Evolutionary conservation across 2,113 vertebrate species (phyloP), one percentile per base, ranked within the genome.

Genomic region (Caracal caracal): DNA sequence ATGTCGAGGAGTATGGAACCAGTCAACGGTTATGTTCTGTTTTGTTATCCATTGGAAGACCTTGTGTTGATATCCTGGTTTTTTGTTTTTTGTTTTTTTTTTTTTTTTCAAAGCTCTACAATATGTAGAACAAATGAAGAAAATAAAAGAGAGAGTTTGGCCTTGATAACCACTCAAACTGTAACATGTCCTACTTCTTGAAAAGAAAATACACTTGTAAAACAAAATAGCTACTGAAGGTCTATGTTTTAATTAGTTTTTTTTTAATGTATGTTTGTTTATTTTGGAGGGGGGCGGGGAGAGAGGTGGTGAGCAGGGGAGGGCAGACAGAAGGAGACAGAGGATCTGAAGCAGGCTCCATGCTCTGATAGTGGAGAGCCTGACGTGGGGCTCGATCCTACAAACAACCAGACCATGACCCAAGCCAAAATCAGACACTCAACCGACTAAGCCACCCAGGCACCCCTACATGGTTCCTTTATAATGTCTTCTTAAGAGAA

Each of bases 91-190:
- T 49, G n/a, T n/a, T n/a, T 94, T 96, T 80, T 78, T 35, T 4
- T 84, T 51, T 7, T 49, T 95, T 96, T 80, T 73, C 8, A 65
- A 79, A 93, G 47, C 35, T 47, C 43, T 87, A 35, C 53, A 73
- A 43, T 28, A 35, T 22, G 10, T 49, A 53, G 51, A 87, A 70
- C 61, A 97, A 95, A 88, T 80, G 43, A 94, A 93, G 22, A 53
- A 93, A 93, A 84, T 90, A 89, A 91, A 70, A 75, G 81, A 49
- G 33, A 90, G 10, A 89, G 53, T 90, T 86, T n/a, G 13, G 10
- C n/a, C n/a, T 93, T 95, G 75, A 87, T 59, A 76, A 51, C 8
- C 68, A 1, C 61, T 26, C 37, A 87, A 61, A 83, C 7, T 79
- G 10, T 94, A 83, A 92, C 33, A 30, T 63, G 43, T 66, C 87